These are phyloP conservation scores for Drosophila meridionalis DNA, from an alignment of 2,888 invertebrate genomes.

Conservation along the genomic window DNA sequence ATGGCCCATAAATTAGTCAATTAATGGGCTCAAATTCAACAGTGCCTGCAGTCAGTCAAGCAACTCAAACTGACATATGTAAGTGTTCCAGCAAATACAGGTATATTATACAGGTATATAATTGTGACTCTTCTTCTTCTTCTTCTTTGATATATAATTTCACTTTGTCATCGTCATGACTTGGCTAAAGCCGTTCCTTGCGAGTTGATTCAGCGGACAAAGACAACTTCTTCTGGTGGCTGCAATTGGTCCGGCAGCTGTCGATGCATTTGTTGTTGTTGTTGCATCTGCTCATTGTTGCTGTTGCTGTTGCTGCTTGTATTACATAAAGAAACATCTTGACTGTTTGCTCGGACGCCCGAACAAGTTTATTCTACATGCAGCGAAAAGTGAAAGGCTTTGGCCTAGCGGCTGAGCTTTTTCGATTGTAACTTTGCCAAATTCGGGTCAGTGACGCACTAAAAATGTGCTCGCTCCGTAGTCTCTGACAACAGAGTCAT, in stretches of 20 bases:
- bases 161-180: constrained; percentile 42
- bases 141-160: constrained; percentile 6
- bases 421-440: constrained; percentile 37
- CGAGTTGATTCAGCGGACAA: constrained; percentile 35
- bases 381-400: constrained; percentile 74
- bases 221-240: constrained; percentile 26
- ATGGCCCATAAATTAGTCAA: constrained; percentile 57
- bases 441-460: constrained; percentile 79
- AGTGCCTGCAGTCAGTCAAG: constrained; percentile 22
- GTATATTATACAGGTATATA: background rate
- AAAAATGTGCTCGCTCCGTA: constrained; percentile 46
- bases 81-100: constrained; percentile 14
- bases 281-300: constrained; percentile 14
- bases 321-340: constrained; percentile 76
- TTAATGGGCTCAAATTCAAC: constrained; percentile 52
- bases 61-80: constrained; percentile 7
- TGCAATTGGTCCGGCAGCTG: constrained; percentile 46
- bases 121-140: background rate
- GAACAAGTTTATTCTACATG: constrained; percentile 77
- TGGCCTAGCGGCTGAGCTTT: constrained; percentile 34
- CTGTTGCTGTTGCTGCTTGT: constrained; percentile 35
- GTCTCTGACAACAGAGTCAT: constrained; percentile 14
- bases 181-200: constrained; percentile 45
- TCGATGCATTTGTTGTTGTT: constrained; percentile 24
- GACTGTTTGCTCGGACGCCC: constrained; percentile 49